Percentiles rank a stretch among this genome's conserved stretches.
These are phyloP conservation scores for Ormyrus labotus DNA, from an alignment of 2,888 invertebrate species.

Conservation along the genomic window DNA sequence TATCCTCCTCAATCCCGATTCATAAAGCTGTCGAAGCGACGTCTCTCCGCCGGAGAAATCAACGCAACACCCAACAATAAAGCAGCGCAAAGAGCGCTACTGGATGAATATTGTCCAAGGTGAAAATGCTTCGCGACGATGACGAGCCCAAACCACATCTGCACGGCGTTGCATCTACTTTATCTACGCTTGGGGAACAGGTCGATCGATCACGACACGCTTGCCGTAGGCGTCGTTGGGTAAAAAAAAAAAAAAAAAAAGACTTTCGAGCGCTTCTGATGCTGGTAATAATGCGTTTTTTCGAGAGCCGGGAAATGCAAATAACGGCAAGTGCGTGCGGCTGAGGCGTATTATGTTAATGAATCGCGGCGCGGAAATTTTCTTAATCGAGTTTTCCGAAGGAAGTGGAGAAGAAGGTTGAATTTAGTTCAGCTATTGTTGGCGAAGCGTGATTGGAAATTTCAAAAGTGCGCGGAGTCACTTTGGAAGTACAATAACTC, in stretches of 20 bases:
- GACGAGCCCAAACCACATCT: slow-evolving; percentile 22
- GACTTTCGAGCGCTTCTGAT: slow-evolving; percentile 3
- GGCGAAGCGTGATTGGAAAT: too few species aligned
- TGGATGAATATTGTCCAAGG: not conserved
- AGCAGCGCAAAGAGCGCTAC: not conserved
- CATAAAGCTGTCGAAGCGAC: slow-evolving; percentile 13
- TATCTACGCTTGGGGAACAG: not conserved
- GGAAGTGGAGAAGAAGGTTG: too few species aligned
- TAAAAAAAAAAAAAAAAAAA: slow-evolving; percentile 32
- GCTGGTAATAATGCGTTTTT: not conserved
- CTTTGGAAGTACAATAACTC: too few species aligned
- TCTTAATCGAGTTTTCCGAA: not conserved
- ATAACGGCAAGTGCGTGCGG: not conserved
- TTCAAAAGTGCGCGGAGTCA: too few species aligned
- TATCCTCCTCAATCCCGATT: slow-evolving; percentile 26
- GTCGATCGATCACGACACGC: slow-evolving; percentile 25
- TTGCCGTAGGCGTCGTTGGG: not conserved
- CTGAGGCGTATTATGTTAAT: not conserved
- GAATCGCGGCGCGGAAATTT: not conserved
- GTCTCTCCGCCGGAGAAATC: slow-evolving; percentile 28
- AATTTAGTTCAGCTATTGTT: too few species aligned
- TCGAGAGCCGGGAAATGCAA: not conserved
- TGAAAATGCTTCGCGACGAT: not conserved
- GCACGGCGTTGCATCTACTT: not conserved
- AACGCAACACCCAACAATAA: slow-evolving; percentile 16